Evolutionary conservation across 1,140 invertebrate genomes (phyloP).

Genomic region (Zaprionus davidi): DNA sequence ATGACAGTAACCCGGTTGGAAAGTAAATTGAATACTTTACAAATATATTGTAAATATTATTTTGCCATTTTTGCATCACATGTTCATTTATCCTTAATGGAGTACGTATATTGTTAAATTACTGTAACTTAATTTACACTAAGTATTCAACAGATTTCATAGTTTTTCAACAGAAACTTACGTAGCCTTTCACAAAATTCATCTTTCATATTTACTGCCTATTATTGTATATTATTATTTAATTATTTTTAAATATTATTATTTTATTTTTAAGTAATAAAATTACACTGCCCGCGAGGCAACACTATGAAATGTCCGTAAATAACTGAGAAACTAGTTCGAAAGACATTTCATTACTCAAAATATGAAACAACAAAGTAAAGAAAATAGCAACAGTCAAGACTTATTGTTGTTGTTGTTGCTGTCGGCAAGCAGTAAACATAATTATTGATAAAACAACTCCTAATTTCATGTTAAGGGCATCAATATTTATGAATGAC

Average conservation of each 20-base stretch:
- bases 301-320: slow-evolving; percentile 51
- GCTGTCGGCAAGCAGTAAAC: slow-evolving; percentile 43
- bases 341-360: slow-evolving; percentile 15
- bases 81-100: too few relatives aligned
- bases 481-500: slow-evolving; percentile 71
- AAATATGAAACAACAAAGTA: slow-evolving; percentile 38
- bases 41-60: too few relatives aligned
- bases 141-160: neutral
- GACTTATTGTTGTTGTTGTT: slow-evolving; percentile 41
- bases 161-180: slow-evolving; percentile 34
- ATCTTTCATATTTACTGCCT: slow-evolving; percentile 43
- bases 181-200: slow-evolving; percentile 58
- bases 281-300: slow-evolving; percentile 15
- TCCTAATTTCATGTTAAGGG: slow-evolving; percentile 57
- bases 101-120: neutral
- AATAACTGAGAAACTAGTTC: slow-evolving; percentile 52
- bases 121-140: neutral
- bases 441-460: slow-evolving; percentile 84
- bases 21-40: too few relatives aligned
- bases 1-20: too few relatives aligned
- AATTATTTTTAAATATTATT: neutral
- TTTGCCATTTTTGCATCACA: neutral
- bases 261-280: neutral
- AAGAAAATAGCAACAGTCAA: slow-evolving; percentile 65
- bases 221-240: neutral